Evolutionary conservation across 2,888 invertebrate species (phyloP).

Genomic region (Fabriciana adippe): DNA sequence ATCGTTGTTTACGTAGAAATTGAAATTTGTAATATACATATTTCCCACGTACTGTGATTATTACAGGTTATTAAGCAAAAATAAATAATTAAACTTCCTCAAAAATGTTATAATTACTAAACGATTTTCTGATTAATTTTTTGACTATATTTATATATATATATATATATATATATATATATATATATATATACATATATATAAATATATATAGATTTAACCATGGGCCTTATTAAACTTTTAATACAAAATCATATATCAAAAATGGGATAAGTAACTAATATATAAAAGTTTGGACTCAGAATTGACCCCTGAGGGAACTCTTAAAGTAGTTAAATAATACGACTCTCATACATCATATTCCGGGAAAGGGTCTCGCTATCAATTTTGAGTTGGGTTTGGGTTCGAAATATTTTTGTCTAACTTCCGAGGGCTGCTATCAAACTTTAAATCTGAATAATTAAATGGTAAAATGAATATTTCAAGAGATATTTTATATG

Average conservation of each 20-base stretch:
- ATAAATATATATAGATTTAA: no score
- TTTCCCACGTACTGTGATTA: no score
- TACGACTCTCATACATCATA: conserved; percentile 27
- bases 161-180: no score
- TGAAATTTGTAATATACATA: no score
- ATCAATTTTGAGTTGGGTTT: conserved; percentile 33
- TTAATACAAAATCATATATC: conserved; percentile 4
- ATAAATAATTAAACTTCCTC: no score
- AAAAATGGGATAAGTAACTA: neutral
- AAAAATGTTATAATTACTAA: no score
- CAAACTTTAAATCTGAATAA: conserved; percentile 33
- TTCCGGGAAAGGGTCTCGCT: conserved; percentile 29
- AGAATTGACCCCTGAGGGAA: conserved; percentile 14
- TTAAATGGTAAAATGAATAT: conserved; percentile 25
- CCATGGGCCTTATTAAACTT: neutral
- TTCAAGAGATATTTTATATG: conserved; percentile 5
- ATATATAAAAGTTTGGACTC: conserved; percentile 18
- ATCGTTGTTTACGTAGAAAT: no score
- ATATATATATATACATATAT: no score
- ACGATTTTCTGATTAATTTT: no score
- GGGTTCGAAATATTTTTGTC: conserved; percentile 29
- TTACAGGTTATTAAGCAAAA: no score
- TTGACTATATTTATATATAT: no score
- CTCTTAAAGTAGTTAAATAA: conserved; percentile 8
- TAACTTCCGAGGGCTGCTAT: conserved; percentile 29